Conservation (phyloP, 2,888 invertebrate species). For the Brachyptera putata region DNA sequence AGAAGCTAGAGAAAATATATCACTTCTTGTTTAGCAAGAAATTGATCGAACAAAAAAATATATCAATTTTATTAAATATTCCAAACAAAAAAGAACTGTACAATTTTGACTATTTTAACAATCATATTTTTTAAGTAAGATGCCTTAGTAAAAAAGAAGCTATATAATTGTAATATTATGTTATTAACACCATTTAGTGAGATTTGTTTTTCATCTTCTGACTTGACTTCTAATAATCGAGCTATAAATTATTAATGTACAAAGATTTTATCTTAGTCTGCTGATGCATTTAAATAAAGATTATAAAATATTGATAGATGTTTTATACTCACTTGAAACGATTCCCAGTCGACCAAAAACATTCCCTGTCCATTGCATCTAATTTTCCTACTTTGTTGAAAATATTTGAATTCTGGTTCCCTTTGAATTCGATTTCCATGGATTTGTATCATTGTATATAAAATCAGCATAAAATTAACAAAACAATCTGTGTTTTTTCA, state of each 20-base stretch:
- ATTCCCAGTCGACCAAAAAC: too few relatives aligned
- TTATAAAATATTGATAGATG: conserved; percentile 23
- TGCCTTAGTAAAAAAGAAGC: conserved; percentile 3
- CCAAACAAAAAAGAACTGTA: conserved; percentile 1
- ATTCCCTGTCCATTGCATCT: not conserved
- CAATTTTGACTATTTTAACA: conserved; percentile 1
- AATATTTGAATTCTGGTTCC: too few relatives aligned
- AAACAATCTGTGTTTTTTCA: too few relatives aligned
- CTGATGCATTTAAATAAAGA: conserved; percentile 30
- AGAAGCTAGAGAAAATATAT: conserved; percentile 24
- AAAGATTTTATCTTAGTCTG: conserved; percentile 29
- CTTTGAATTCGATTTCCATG: too few relatives aligned
- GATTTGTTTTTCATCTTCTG: conserved; percentile 25
- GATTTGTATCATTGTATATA: too few relatives aligned
- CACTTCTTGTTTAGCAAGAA: conserved; percentile 21
- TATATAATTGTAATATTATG: too few relatives aligned
- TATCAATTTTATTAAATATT: conserved; percentile 10
- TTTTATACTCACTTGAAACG: too few relatives aligned
- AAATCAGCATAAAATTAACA: too few relatives aligned
- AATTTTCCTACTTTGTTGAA: too few relatives aligned
- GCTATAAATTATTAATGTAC: conserved; percentile 19
- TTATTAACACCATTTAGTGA: too few relatives aligned
- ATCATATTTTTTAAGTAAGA: conserved; percentile 9
- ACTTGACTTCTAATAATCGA: conserved; percentile 27
- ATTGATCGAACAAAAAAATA: conserved; percentile 11